Base-by-base conservation (phyloP, 2,797 vertebrate species). In the Sebastes hubbsi region DNA sequence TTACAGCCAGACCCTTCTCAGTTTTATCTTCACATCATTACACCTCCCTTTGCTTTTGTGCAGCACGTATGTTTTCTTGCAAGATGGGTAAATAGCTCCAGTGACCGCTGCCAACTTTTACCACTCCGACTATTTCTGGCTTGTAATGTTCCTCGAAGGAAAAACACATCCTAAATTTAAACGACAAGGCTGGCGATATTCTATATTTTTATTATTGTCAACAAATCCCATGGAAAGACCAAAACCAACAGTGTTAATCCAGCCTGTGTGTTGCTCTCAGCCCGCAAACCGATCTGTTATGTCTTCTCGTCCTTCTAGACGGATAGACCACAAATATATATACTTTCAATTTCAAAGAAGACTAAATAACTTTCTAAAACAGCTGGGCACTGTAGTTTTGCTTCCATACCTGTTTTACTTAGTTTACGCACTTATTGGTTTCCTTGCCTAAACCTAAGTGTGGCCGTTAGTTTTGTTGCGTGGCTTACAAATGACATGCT, bases 401-500 rank as follows among this genome's bases (percentile, higher is more conserved):
- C 14, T 42, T 42, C 14, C 1, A 16, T 42, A 42, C 14, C 0
- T 42, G 38, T 42, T 42, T 42, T 42, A 42, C 38, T 42, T 42
- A 16, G 6, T 42, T 42, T 42, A 42, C 0, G 38, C 6, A 42
- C 14, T 42, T 42, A 42, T 42, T 42, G 38, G 38, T 42, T 42
- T 42, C 0, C 0, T 42, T 42, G 14, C 38, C 38, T 42, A 42
- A 42, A 42, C 38, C 38, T 42, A 42, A 42, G 2, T 16, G 38
- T 42, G 38, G 38, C 38, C 14, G 1, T 42, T 42, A 42, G 38
- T 42, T 42, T 42, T 42, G 0, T 42, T 18, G 38, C 14, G 0
- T 42, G 38, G 38, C 38, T 0, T 16, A 42, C 38, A 42, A 42
- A 16, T 42, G 14, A 42, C 38, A 18, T 0, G 0, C 38, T 42